Evolutionary conservation across 2,113 vertebrate species (phyloP).

Genomic region (Xerus inauris): DNA sequence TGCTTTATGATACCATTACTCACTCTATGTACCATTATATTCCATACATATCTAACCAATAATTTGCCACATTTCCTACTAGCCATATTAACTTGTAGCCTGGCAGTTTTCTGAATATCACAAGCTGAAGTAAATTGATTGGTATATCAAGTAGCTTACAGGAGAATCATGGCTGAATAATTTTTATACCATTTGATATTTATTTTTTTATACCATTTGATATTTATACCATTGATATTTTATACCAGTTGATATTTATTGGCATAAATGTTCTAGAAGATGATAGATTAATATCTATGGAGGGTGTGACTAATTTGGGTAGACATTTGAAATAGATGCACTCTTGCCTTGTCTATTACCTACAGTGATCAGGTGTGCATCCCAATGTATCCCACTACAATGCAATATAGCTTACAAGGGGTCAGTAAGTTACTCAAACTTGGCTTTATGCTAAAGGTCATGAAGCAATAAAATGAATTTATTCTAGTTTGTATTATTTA

Average conservation of each 20-base stretch:
- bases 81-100: neutral
- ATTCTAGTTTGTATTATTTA: conserved; percentile 4
- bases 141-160: neutral
- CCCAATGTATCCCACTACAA: neutral
- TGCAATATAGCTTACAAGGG: neutral
- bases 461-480: neutral
- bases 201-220: too few relatives aligned
- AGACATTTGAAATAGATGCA: neutral
- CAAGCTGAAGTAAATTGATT: neutral
- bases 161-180: neutral
- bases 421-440: conserved; percentile 8
- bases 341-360: neutral
- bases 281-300: neutral
- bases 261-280: neutral
- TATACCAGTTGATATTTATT: too few relatives aligned
- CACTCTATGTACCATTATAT: neutral
- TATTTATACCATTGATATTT: too few relatives aligned
- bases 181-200: neutral
- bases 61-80: neutral
- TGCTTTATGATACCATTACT: neutral
- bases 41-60: neutral
- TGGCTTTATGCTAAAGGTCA: neutral
- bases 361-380: neutral
- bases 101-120: neutral
- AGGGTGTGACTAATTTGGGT: neutral